These are phyloP conservation scores for Psittacula derbiana DNA, from an alignment of 2,797 vertebrate genomes.

Conservation along the genomic window DNA sequence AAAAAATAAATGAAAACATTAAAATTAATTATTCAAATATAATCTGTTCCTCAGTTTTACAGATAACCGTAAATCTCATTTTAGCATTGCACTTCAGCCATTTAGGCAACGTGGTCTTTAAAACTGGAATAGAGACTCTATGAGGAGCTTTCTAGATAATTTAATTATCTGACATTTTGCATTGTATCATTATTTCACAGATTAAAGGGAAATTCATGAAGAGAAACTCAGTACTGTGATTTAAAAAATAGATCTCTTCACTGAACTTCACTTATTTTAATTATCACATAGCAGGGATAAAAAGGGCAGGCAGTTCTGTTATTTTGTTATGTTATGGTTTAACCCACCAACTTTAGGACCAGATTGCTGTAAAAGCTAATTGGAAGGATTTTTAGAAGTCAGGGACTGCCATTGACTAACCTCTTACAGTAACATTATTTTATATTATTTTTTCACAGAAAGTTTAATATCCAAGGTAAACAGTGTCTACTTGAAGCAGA, in stretches of 20 bases:
- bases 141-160: not conserved
- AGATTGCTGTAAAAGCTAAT: not conserved
- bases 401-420: not conserved
- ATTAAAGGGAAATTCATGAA: conserved; percentile 7
- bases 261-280: not conserved
- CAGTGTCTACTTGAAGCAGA: not conserved
- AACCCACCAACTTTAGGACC: not conserved
- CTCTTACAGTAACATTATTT: not conserved
- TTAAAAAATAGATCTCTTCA: not conserved
- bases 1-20: conserved; percentile 72
- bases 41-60: conserved; percentile 67
- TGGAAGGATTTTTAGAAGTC: not conserved
- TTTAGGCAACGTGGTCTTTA: conserved; percentile 51
- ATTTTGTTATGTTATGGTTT: not conserved
- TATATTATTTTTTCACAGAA: not conserved
- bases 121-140: conserved; percentile 1
- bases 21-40: conserved; percentile 80
- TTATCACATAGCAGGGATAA: not conserved
- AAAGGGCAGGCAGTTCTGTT: not conserved
- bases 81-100: conserved; percentile 22
- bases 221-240: not conserved
- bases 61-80: conserved; percentile 48
- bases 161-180: conserved; percentile 21
- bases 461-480: not conserved
- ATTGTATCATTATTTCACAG: not conserved